phyloP scores from a whole-genome alignment of 1,140 invertebrate genomes.

The Eumaeus atala region DNA sequence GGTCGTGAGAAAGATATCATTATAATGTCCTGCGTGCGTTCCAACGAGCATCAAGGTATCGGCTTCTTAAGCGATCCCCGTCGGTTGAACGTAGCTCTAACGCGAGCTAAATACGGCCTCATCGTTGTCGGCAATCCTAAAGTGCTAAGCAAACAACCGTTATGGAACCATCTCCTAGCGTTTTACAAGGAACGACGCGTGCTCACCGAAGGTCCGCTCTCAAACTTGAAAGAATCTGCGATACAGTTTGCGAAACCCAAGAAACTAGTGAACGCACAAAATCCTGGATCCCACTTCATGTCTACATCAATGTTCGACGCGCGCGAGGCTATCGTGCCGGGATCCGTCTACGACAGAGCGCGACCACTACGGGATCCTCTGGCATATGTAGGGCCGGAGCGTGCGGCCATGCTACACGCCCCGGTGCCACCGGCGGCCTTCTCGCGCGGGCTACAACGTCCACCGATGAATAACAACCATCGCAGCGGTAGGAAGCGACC shows the following conservation, averaged over 20 bases:
- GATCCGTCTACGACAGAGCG: conserved; percentile 76
- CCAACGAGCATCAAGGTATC: conserved; percentile 94
- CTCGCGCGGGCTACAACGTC: conserved; percentile 60
- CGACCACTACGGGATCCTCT: conserved; percentile 84
- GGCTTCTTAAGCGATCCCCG: conserved; percentile 98
- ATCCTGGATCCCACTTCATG: conserved; percentile 98
- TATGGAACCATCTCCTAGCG: conserved; percentile 98
- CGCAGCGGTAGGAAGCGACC: conserved; percentile 34
- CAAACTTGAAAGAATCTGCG: conserved; percentile 96
- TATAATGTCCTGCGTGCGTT: conserved; percentile 97
- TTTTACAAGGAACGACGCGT: conserved; percentile 99
- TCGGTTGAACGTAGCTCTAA: conserved; percentile 97
- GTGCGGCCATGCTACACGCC: conserved; percentile 84
- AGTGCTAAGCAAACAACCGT: conserved; percentile 96
- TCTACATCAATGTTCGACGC: conserved; percentile 95
- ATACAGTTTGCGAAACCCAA: conserved; percentile 98
- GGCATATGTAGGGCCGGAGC: conserved; percentile 92
- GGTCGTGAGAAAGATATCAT: conserved; percentile 99
- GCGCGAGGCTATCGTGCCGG: conserved; percentile 91
- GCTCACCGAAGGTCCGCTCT: conserved; percentile 97
- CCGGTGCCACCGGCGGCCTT: conserved; percentile 90
- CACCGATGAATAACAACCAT: conserved; percentile 19
- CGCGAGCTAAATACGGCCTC: conserved; percentile 97
- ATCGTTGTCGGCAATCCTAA: conserved; percentile 99
- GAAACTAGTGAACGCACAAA: conserved; percentile 93